These are phyloP conservation scores for Sesamia nonagrioides DNA, from an alignment of 1,140 invertebrate species.

Conservation along the genomic window DNA sequence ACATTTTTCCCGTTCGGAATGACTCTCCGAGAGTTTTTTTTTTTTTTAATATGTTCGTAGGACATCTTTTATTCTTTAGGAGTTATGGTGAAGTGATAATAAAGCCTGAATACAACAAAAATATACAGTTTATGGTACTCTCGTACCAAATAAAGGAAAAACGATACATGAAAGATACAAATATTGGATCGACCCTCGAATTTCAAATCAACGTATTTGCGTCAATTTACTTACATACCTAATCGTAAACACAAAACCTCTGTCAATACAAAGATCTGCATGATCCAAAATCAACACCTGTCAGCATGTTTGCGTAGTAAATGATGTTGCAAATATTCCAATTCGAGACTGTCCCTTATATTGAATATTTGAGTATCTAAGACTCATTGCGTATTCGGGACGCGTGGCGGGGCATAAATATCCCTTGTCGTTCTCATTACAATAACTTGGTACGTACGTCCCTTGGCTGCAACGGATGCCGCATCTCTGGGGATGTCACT, in stretches of 20 bases:
- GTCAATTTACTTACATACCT: slow-evolving; percentile 62
- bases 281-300: slow-evolving; percentile 64
- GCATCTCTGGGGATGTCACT: slow-evolving; percentile 76
- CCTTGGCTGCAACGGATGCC: slow-evolving; percentile 68
- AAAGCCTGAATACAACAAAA: too few relatives aligned
- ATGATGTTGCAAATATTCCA: slow-evolving; percentile 73
- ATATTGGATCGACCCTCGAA: slow-evolving; percentile 8
- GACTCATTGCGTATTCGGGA: slow-evolving; percentile 79
- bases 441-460: slow-evolving; percentile 79
- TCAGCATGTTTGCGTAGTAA: slow-evolving; percentile 71
- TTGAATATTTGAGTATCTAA: slow-evolving; percentile 71
- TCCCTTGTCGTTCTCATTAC: slow-evolving; percentile 83
- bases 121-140: too few relatives aligned
- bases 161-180: neutral
- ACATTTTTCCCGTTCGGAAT: slow-evolving; percentile 19
- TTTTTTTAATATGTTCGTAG: too few relatives aligned
- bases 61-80: neutral
- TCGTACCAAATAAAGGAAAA: neutral
- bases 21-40: neutral
- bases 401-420: slow-evolving; percentile 81
- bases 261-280: slow-evolving; percentile 55
- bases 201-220: slow-evolving; percentile 58
- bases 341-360: slow-evolving; percentile 69
- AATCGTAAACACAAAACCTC: slow-evolving; percentile 58
- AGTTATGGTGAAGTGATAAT: too few relatives aligned